Evolutionary conservation across 2,888 invertebrate genomes (phyloP).

Genomic region (Adelognathus sp.): DNA sequence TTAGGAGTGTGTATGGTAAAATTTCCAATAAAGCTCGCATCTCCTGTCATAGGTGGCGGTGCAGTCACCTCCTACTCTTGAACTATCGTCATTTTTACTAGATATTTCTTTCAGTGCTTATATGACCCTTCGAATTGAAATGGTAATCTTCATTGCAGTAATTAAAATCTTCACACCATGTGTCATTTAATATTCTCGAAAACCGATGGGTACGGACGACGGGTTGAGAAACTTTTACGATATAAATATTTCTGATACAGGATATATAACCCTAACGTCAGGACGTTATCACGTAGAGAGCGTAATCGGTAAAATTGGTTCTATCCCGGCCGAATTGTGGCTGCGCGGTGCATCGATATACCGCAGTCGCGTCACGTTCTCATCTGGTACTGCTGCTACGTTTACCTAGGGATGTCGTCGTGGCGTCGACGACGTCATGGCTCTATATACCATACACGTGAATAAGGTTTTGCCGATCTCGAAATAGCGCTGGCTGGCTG

Average conservation of each 20-base stretch:
- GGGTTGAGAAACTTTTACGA: not conserved
- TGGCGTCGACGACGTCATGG: slow-evolving; percentile 43
- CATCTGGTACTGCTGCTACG: slow-evolving; percentile 42
- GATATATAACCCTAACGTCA: slow-evolving; percentile 38
- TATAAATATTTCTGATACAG: not conserved
- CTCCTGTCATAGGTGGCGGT: too few relatives aligned
- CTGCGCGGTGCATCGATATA: slow-evolving; percentile 39
- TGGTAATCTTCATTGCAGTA: too few relatives aligned
- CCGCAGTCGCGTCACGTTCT: slow-evolving; percentile 55
- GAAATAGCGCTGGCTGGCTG: not conserved
- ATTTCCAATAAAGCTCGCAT: too few relatives aligned
- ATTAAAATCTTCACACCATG: too few relatives aligned
- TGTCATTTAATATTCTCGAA: not conserved
- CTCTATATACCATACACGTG: slow-evolving; percentile 46
- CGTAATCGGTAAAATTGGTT: slow-evolving; percentile 60
- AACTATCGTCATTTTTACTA: too few relatives aligned
- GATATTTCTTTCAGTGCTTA: too few relatives aligned
- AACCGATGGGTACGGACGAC: not conserved
- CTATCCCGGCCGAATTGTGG: slow-evolving; percentile 54
- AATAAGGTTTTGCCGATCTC: slow-evolving; percentile 20
- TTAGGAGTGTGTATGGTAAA: too few relatives aligned
- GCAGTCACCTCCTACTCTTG: too few relatives aligned
- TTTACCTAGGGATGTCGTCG: slow-evolving; percentile 51
- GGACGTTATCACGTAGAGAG: slow-evolving; percentile 58
- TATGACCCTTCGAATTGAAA: too few relatives aligned